These are phyloP conservation scores for Bacillus rossius DNA, from an alignment of 1,140 invertebrate species.

Conservation along the genomic window DNA sequence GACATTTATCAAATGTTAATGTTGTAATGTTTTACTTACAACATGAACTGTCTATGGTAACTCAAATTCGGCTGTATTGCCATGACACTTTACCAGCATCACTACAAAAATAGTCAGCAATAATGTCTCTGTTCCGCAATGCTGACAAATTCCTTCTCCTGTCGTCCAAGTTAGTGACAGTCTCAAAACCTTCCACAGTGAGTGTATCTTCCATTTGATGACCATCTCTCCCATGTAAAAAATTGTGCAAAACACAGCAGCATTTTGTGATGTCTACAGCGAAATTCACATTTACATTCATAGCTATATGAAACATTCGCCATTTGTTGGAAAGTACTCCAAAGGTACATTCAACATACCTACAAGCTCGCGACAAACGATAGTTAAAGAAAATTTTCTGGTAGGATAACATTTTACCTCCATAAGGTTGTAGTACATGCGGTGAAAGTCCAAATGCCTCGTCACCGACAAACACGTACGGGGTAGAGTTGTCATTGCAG, in stretches of 20 bases:
- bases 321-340: slow-evolving; percentile 27
- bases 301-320: slow-evolving; percentile 28
- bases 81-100: too few relatives aligned
- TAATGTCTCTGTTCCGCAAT: too few relatives aligned
- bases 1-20: too few relatives aligned
- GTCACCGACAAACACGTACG: slow-evolving; percentile 41
- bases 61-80: too few relatives aligned
- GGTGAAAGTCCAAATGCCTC: slow-evolving; percentile 41
- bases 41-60: too few relatives aligned
- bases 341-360: slow-evolving; percentile 44
- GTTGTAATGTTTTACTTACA: too few relatives aligned
- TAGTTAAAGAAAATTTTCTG: slow-evolving; percentile 43
- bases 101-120: too few relatives aligned
- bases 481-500: slow-evolving; percentile 13
- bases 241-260: not conserved
- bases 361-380: slow-evolving; percentile 32
- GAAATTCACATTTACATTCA: slow-evolving; percentile 23
- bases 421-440: slow-evolving; percentile 35
- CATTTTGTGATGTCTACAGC: slow-evolving; percentile 10
- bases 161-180: too few relatives aligned
- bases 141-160: too few relatives aligned
- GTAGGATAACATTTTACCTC: slow-evolving; percentile 19
- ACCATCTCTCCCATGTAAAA: too few relatives aligned
- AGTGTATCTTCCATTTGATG: too few relatives aligned
- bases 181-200: too few relatives aligned